Evolutionary conservation across 2,888 invertebrate genomes (phyloP), one percentile per base, ranked within the genome.

Genomic region (Agapetus fuscipes): DNA sequence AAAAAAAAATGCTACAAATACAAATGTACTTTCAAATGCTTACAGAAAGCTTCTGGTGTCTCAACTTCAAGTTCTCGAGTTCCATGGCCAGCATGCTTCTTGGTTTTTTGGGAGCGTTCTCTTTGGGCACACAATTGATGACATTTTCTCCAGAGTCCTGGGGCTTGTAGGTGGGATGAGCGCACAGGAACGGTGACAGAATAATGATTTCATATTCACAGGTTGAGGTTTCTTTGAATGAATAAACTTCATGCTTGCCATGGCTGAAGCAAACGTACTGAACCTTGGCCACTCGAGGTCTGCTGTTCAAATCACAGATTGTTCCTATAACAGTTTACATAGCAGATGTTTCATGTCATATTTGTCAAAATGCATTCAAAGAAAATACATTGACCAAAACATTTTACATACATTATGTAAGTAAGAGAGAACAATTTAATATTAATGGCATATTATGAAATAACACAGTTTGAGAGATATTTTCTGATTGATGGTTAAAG

Each of bases 201-300:
- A 97, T 84, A 10, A 96, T 78, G 5, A 75, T 82, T 62, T 96
- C 95, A 58, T 97, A 97, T 59, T 91, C 87, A 56, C 97, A 97
- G 0, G 89, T 91, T 0, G 90, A 84, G 0, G 82, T 86, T 61
- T 96, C 96, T 56, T 94, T 94, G 45, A 96, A 74, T 0, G 89
- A 88, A 57, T 87, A 90, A 2, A 96, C 80, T 56, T 95, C 94
- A 51, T 93, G 89, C 53, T 88, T 86, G 2, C 90, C 88, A 51
- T 87, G 83, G 3, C 76, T 74, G 54, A 84, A 88, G 64, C 96
- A 96, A 0, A 94, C 86, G 55, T 95, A 96, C 1, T 84, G 70
- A 2, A 95, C 78, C 54, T 77, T 78, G 0, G 91, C 87, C 13
- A 76, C 64, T 11, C 96, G 75, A 0, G 89, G 88, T 52, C 83